These are phyloP conservation scores for Coryphaenoides rupestris DNA, from an alignment of 2,113 vertebrate genomes.

Conservation along the genomic window DNA sequence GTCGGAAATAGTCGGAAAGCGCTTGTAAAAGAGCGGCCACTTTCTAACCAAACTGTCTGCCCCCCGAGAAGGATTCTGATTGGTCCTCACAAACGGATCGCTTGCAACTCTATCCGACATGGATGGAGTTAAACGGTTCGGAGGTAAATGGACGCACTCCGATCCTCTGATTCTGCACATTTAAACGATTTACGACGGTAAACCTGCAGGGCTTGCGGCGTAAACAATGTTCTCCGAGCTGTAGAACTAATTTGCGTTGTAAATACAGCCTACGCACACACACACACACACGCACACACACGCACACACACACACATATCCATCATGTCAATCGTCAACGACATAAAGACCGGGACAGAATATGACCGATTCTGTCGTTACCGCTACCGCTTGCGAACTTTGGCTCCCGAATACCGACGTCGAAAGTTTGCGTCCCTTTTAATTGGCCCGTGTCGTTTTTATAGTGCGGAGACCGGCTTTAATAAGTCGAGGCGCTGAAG, in stretches of 20 bases:
- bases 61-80: too few relatives aligned
- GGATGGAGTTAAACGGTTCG: too few relatives aligned
- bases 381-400: slow-evolving; percentile 6
- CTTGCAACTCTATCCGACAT: too few relatives aligned
- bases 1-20: too few relatives aligned
- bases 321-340: too few relatives aligned
- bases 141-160: too few relatives aligned
- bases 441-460: slow-evolving; percentile 31
- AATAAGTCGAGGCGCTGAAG: slow-evolving; percentile 46
- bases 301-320: too few relatives aligned
- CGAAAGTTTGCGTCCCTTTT: slow-evolving; percentile 16
- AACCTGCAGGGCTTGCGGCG: slow-evolving; percentile 7
- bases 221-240: slow-evolving; percentile 10
- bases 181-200: slow-evolving; percentile 25
- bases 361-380: slow-evolving; percentile 4
- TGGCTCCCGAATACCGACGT: slow-evolving; percentile 7
- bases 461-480: slow-evolving; percentile 26
- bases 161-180: slow-evolving; percentile 12
- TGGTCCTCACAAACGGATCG: too few relatives aligned
- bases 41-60: too few relatives aligned
- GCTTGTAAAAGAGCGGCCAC: too few relatives aligned
- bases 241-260: background rate
- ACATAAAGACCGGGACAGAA: too few relatives aligned
- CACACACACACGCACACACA: too few relatives aligned
- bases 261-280: background rate